Conservation (phyloP, 2,797 vertebrate genomes). For the Chelidonichthys spinosus region DNA sequence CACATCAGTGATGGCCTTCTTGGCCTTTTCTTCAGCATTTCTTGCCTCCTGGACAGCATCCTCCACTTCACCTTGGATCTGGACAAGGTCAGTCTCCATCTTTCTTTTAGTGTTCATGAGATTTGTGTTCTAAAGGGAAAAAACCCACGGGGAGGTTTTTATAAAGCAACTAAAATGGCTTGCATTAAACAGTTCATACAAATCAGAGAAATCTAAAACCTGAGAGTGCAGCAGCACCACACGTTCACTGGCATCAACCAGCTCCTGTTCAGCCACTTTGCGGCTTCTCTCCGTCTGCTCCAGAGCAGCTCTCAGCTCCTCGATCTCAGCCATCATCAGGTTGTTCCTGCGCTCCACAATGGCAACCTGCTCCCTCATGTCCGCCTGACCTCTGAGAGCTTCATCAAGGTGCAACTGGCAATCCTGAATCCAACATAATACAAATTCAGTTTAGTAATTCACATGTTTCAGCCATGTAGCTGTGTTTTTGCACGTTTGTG, state of each 20-base stretch:
- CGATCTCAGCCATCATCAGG: conserved; percentile 89
- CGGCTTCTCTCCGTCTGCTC: conserved; percentile 88
- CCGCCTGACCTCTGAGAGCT: conserved; percentile 84
- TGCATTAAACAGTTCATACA: background rate
- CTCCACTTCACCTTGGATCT: conserved; percentile 89
- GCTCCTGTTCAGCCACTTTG: conserved; percentile 81
- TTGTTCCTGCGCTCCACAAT: conserved; percentile 88
- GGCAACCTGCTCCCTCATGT: conserved; percentile 90
- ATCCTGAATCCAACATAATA: background rate
- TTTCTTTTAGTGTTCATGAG: conserved; percentile 87
- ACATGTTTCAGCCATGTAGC: background rate
- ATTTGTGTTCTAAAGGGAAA: conserved; percentile 84
- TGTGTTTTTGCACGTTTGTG: background rate
- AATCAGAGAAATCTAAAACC: background rate
- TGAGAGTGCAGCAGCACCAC: conserved; percentile 82
- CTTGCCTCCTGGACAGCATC: conserved; percentile 88
- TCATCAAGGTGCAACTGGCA: conserved; percentile 86
- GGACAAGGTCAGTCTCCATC: conserved; percentile 86
- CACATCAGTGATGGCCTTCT: conserved; percentile 92
- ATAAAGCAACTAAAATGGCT: background rate
- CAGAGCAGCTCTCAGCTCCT: conserved; percentile 87
- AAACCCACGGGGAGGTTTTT: background rate
- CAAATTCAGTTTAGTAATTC: background rate
- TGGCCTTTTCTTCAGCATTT: conserved; percentile 92
- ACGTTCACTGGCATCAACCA: conserved; percentile 76